Evolutionary conservation across 1,140 invertebrate species (phyloP).

Genomic region (Augochlora pura): DNA sequence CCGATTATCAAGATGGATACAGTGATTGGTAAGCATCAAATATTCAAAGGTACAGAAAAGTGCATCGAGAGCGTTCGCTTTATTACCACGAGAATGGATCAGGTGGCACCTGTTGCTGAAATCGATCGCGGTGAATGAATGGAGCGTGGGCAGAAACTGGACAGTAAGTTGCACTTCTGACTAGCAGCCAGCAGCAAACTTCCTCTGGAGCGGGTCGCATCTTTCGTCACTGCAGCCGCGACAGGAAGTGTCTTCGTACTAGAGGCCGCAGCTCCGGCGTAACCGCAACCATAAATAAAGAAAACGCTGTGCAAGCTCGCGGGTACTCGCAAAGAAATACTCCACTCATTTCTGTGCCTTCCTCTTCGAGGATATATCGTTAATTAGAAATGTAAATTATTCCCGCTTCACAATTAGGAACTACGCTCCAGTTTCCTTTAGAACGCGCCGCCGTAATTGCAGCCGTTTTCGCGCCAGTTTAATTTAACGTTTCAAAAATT

Average conservation of each 20-base stretch:
- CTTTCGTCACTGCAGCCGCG: background rate
- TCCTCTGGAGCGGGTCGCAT: background rate
- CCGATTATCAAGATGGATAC: background rate
- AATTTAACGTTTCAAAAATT: conserved; percentile 34
- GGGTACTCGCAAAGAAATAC: background rate
- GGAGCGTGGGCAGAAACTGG: conserved; percentile 46
- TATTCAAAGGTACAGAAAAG: conserved; percentile 40
- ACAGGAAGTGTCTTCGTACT: no score
- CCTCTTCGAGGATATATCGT: background rate
- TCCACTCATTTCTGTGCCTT: no score
- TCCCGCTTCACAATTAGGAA: conserved; percentile 6
- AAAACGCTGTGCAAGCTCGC: background rate
- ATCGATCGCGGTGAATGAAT: conserved; percentile 67
- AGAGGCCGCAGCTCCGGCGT: accelerated
- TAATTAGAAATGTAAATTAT: conserved; percentile 46
- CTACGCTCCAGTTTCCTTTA: background rate
- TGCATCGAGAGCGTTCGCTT: conserved; percentile 48
- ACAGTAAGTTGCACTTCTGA: conserved; percentile 43
- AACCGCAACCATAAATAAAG: background rate
- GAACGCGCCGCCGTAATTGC: conserved; percentile 12
- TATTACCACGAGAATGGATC: conserved; percentile 54
- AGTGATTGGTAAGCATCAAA: conserved; percentile 4
- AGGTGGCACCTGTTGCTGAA: conserved; percentile 59
- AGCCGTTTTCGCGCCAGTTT: background rate
- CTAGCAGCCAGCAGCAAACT: conserved; percentile 8